Evolutionary conservation across 2,888 invertebrate genomes (phyloP), one percentile per base, ranked within the genome.

Genomic region (Celastrina argiolus): DNA sequence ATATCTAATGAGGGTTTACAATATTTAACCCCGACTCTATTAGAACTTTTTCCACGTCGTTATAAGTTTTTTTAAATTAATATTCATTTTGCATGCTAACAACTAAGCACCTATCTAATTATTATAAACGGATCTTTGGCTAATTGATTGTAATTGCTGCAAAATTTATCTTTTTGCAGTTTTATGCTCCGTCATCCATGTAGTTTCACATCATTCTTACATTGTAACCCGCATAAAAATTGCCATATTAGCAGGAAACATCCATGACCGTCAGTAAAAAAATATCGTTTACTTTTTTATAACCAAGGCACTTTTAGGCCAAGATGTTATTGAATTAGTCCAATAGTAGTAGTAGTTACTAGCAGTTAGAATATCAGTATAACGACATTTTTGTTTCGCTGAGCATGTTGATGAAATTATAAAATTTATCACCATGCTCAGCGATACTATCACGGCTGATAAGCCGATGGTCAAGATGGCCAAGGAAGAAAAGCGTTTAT

Each of bases 51-150:
- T 8, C 18, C 10, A 45, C 16, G 8, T 8, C 8, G 2, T 18
- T 18, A 18, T 18, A 8, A 18, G 18, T 18, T 16, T 42, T 41
- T n/a, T 41, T n/a, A n/a, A 51, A 22, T 22, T 26, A 51, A 51
- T 26, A 4, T 14, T 22, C 4, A 22, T 10, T 51, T 51, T 51
- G 22, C 51, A 51, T 22, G 51, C 10, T 10, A 45, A 18, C 45
- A 45, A 18, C 16, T 18, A 31, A 31, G 4, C 7, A 31, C 31
- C 31, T 31, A 31, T 31, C 31, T 31, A 1, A 31, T 51, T 14
- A 51, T 51, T 51, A 51, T 14, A 51, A 51, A 51, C 51, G 51
- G 22, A 51, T 22, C 22, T 26, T 51, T 51, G 10, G 51, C 51
- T 51, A 51, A 51, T 51, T 26, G 51, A 51, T 51, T 51, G 22